Base-by-base conservation (phyloP, 2,888 invertebrate species). In the Brenthis hecate region DNA sequence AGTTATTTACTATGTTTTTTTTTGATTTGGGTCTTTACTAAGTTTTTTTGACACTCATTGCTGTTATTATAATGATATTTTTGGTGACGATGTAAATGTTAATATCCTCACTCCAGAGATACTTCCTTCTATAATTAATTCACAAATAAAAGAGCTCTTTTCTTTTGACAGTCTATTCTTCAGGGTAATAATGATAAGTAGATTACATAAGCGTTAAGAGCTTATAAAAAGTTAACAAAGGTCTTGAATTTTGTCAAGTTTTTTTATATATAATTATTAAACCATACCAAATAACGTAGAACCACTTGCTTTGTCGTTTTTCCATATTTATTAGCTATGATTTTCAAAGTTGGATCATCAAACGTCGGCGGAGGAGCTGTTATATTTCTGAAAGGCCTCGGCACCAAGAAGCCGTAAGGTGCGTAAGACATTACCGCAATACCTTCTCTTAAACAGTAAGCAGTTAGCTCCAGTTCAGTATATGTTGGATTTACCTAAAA, bases 221-320 rank as follows among this genome's bases (percentile, higher is more conserved):
- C 23, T 23, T n/a, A n/a, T 3, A n/a, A 3, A 51, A n/a, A 51
- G 8, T 6, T 16, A 5, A 6, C 13, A n/a, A 3, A n/a, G 13
- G 16, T 51, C n/a, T 16, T 13, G 16, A n/a, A 51, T 51, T 16
- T n/a, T 6, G 16, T n/a, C n/a, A n/a, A 16, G 51, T n/a, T 13
- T 51, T 50, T n/a, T 6, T 13, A 19, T 13, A 43, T 16, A 23
- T 16, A 1, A 13, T 3, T 16, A 1, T 54, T 1, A 55, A 43
- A 28, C 23, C 51, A 87, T 84, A 96, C 96, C 92, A 95, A 88
- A 85, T 94, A 96, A 76, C 95, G 91, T 16, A 96, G 81, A 3
- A 94, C 91, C 47, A 96, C 85, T 88, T 96, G 96, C 0, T 94
- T 93, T 0, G 94, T 85, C 0, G 89, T 94, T 88, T 96, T 96